Conservation (phyloP, 2,113 vertebrate species). For the Microcebus griseorufus region DNA sequence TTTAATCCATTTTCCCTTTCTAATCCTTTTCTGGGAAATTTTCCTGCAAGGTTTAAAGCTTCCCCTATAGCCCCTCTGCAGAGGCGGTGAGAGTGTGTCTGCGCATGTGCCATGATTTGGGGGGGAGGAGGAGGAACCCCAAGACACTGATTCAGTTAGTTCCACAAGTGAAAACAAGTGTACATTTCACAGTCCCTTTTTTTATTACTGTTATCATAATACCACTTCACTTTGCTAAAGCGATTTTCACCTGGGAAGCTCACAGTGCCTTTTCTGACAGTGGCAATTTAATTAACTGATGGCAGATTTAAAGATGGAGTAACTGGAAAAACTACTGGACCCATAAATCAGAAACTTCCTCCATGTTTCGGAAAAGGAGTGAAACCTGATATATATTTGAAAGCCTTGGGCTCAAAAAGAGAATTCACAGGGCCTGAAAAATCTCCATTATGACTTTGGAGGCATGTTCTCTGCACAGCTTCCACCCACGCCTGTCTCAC, state of each 20-base stretch:
- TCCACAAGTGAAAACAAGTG: neutral
- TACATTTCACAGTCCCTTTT: neutral
- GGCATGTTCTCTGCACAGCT: neutral
- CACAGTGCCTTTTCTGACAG: conserved; percentile 6
- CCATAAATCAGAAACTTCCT: conserved; percentile 74
- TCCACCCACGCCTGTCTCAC: neutral
- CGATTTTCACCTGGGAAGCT: conserved; percentile 40
- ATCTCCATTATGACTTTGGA: neutral
- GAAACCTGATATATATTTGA: conserved; percentile 51
- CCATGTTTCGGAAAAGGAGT: neutral
- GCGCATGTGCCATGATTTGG: too few species aligned
- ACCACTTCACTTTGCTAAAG: conserved; percentile 8
- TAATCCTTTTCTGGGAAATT: conserved; percentile 38
- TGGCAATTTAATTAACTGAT: conserved; percentile 44
- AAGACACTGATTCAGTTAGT: neutral
- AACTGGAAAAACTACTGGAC: conserved; percentile 57
- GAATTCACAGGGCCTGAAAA: conserved; percentile 20
- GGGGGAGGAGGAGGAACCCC: neutral
- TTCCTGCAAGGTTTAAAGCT: neutral
- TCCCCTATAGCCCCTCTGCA: neutral
- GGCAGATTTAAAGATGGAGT: conserved; percentile 51
- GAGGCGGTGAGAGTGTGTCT: neutral
- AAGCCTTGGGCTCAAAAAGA: conserved; percentile 53
- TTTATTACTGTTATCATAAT: neutral
- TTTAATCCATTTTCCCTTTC: neutral